Conservation (phyloP, 2,888 invertebrate genomes). For the Entomobrya multifasciata region DNA sequence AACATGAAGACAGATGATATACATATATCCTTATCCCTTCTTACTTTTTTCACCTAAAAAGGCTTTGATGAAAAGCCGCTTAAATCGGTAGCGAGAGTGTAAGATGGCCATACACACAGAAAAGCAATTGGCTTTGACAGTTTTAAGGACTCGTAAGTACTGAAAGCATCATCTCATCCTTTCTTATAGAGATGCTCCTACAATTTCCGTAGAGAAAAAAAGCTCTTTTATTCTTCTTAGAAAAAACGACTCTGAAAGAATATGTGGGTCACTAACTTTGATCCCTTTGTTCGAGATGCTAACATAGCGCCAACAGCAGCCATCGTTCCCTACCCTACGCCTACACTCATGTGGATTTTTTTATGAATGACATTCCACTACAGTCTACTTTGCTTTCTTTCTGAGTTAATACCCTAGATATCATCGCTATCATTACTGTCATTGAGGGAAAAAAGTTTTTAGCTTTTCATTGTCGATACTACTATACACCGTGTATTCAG, state of each 20-base stretch:
- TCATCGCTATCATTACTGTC: background rate
- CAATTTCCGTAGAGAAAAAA: conserved; percentile 5
- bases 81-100: background rate
- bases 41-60: too few relatives aligned
- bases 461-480: background rate
- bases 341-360: background rate
- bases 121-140: conserved; percentile 27
- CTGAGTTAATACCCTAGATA: background rate
- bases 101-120: background rate
- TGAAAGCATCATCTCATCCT: background rate
- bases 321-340: too few relatives aligned
- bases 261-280: conserved; percentile 30
- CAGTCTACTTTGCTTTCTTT: background rate
- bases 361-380: conserved; percentile 8
- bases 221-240: background rate
- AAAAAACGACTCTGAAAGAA: conserved; percentile 8
- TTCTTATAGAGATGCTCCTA: conserved; percentile 12
- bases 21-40: background rate
- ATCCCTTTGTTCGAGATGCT: conserved; percentile 1
- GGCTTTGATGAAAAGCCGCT: background rate
- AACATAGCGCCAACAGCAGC: too few relatives aligned
- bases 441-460: background rate
- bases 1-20: background rate
- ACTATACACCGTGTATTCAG: background rate
- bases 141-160: conserved; percentile 8